Evolutionary conservation across 2,888 invertebrate genomes (phyloP).

Genomic region (Trachelus stipa): DNA sequence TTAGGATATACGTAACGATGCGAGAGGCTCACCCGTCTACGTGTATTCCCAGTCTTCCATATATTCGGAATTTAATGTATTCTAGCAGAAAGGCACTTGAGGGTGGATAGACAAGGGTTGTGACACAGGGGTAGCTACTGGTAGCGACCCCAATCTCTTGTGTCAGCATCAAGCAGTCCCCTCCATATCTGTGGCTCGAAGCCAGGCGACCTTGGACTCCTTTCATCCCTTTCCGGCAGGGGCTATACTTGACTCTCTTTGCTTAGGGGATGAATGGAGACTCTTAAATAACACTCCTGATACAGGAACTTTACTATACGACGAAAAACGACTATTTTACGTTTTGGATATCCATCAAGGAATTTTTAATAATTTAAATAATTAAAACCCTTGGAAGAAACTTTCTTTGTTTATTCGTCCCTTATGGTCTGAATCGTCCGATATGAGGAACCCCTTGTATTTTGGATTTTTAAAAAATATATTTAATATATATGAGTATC

Average conservation of each 20-base stretch:
- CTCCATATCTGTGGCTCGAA: constrained; percentile 30
- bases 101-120: constrained; percentile 29
- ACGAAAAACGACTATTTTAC: too few relatives aligned
- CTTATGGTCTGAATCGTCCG: not conserved
- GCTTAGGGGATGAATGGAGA: constrained; percentile 37
- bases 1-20: not conserved
- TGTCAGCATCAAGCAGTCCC: constrained; percentile 43
- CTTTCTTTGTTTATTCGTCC: not conserved
- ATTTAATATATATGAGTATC: constrained; percentile 10
- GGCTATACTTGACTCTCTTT: constrained; percentile 45
- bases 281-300: constrained; percentile 38
- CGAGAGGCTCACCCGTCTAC: not conserved
- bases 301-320: not conserved
- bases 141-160: constrained; percentile 41
- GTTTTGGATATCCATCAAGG: not conserved
- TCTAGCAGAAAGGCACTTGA: constrained; percentile 13
- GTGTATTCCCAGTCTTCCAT: not conserved
- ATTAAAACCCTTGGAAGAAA: not conserved
- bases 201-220: constrained; percentile 52
- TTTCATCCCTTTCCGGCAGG: constrained; percentile 31
- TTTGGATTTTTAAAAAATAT: not conserved
- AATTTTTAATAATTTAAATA: not conserved
- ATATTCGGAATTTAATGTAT: constrained; percentile 24
- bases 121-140: not conserved
- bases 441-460: not conserved